A percentile compares a stretch with the other conserved stretches of the same genome.
Evolutionary conservation across 2,888 invertebrate genomes (phyloP).

Genomic region (Chloromyia formosa): DNA sequence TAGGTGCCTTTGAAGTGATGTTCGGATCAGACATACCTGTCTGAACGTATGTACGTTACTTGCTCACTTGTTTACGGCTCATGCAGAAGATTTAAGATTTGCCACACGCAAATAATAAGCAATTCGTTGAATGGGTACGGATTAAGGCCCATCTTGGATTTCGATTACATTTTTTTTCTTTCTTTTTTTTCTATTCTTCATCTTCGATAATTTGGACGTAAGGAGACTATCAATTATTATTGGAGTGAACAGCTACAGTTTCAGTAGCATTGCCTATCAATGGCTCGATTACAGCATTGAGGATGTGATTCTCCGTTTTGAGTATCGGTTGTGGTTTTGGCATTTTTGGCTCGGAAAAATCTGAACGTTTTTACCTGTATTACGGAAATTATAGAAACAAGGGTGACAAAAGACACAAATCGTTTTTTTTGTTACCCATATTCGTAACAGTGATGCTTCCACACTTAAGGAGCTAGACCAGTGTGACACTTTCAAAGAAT

Average conservation of each 20-base stretch:
- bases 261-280: slow-evolving; percentile 19
- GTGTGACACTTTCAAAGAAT: too few species aligned
- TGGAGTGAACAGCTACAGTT: slow-evolving; percentile 14
- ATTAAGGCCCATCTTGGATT: slow-evolving; percentile 33
- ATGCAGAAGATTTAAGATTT: slow-evolving; percentile 41
- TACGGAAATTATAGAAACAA: too few species aligned
- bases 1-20: slow-evolving; percentile 19
- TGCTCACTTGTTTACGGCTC: slow-evolving; percentile 34
- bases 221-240: slow-evolving; percentile 35
- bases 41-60: slow-evolving; percentile 27
- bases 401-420: too few species aligned
- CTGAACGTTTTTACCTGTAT: too few species aligned
- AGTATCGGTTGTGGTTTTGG: neutral
- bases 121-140: slow-evolving; percentile 22
- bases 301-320: neutral
- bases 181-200: neutral
- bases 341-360: too few species aligned
- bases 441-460: too few species aligned
- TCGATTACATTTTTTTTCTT: slow-evolving; percentile 18
- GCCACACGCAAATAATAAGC: slow-evolving; percentile 43
- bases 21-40: slow-evolving; percentile 24
- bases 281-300: neutral
- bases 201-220: slow-evolving; percentile 22
- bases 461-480: too few species aligned
- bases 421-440: too few species aligned